These are phyloP conservation scores for Podargus strigoides DNA, from an alignment of 2,797 vertebrate genomes.

Conservation along the genomic window DNA sequence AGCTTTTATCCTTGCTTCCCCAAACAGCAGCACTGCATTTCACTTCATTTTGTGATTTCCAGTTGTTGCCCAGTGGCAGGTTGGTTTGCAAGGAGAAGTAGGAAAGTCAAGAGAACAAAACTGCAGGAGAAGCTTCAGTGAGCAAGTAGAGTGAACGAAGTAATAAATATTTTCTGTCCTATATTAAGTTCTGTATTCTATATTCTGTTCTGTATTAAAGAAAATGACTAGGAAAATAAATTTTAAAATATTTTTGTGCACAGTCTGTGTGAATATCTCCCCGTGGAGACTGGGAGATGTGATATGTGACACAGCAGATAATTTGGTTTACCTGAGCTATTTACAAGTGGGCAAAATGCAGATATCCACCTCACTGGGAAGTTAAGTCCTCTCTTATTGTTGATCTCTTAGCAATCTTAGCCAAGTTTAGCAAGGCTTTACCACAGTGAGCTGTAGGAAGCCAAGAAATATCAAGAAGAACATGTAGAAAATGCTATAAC, in stretches of 20 bases:
- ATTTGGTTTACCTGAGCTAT: background rate
- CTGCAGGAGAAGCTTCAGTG: background rate
- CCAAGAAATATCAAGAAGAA: background rate
- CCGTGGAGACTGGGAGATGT: accelerated
- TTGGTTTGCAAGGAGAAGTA: background rate
- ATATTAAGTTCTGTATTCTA: no score
- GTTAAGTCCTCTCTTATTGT: background rate
- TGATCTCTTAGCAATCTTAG: background rate
- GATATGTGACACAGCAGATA: background rate
- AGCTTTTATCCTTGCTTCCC: background rate
- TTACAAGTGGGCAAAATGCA: background rate
- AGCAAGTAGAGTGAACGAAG: accelerated
- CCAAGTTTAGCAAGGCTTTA: background rate
- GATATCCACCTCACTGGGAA: background rate
- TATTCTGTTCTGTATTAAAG: no score
- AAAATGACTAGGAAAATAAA: background rate
- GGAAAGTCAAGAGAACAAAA: background rate
- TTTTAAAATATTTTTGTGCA: background rate
- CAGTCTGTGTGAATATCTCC: background rate
- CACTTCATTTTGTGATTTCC: background rate
- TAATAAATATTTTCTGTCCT: background rate
- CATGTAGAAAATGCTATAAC: background rate
- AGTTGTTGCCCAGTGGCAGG: background rate
- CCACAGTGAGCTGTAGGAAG: background rate
- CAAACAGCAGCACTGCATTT: background rate